Conservation (phyloP, 2,797 vertebrate genomes). For the Crocodylus rhombifer region DNA sequence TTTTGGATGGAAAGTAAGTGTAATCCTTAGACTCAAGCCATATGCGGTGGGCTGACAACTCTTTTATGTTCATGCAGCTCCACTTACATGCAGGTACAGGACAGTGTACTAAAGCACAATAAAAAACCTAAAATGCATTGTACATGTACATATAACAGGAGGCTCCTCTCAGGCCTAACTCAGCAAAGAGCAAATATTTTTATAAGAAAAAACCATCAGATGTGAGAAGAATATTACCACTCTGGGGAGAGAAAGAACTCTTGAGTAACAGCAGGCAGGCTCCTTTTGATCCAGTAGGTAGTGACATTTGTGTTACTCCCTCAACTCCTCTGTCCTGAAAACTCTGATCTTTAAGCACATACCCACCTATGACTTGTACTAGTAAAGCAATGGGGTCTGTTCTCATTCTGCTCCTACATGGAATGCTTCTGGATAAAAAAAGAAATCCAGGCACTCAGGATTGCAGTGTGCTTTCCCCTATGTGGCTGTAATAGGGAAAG, state of each 20-base stretch:
- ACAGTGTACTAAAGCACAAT: neutral
- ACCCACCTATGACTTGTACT: neutral
- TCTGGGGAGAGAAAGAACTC: neutral
- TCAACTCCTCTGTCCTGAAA: neutral
- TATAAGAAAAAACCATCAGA: conserved; percentile 15
- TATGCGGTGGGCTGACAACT: neutral
- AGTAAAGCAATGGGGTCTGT: neutral
- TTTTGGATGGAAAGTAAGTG: neutral
- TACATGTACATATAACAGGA: neutral
- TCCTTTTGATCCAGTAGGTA: neutral
- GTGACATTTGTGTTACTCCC: neutral
- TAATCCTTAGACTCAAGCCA: neutral
- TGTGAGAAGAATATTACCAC: neutral
- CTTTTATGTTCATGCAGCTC: neutral
- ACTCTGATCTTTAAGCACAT: neutral
- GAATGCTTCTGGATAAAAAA: neutral
- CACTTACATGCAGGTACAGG: neutral
- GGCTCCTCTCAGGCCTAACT: conserved; percentile 36
- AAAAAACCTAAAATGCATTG: neutral
- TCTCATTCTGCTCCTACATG: neutral
- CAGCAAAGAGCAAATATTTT: neutral
- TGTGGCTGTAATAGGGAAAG: neutral
- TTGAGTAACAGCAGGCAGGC: neutral
- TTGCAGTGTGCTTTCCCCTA: neutral
- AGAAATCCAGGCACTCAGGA: neutral